Base-by-base conservation (phyloP, 2,113 vertebrate genomes). In the Trematomus loennbergii region DNA sequence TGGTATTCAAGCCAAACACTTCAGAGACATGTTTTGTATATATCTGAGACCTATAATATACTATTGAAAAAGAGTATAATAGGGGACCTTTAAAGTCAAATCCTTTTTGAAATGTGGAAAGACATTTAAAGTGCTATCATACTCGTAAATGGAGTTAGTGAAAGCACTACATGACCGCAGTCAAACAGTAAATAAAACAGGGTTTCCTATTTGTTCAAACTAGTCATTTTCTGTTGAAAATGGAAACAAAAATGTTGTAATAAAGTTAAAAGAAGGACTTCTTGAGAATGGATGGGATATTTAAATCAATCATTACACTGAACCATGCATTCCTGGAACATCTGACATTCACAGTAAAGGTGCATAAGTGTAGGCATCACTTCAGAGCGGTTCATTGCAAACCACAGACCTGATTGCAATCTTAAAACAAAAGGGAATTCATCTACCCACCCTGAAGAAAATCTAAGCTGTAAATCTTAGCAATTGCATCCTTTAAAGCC, bases 291-390 rank as follows among this genome's bases (percentile, higher is more conserved):
- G 52, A 73, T 54, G 40, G 29, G 12, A 78, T 63, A 50, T 48
- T 79, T 54, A 76, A 57, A 33, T 65, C 54, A 45, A 29, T 70
- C 60, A 57, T 79, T 68, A 50, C 10, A 55, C 40, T 33, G n/a
- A 72, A 65, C 22, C 59, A 46, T 70, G n/a, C 74, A 78, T 88
- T 77, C 73, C 83, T 71, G 25, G 75, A 64, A 61, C 60, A 66
- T 70, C 48, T 61, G 17, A 71, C 55, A 55, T 40, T 57, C 17
- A 53, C 22, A 76, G 50, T 61, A 74, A 80, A 74, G 61, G 61
- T 57, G 45, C 33, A 45, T 2, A 46, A 29, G 5, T 33, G 20
- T 40, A 57, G 55, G 57, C 57, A 33, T 57, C 48, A 29, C 61
- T 15, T 43, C 20, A 66, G 3, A 74, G 57, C 0, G 7, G 16